Percentiles rank a stretch among this genome's conserved stretches.
Conservation (phyloP, 2,797 vertebrate genomes). For the Tokudaia tokunoshimensis region DNA sequence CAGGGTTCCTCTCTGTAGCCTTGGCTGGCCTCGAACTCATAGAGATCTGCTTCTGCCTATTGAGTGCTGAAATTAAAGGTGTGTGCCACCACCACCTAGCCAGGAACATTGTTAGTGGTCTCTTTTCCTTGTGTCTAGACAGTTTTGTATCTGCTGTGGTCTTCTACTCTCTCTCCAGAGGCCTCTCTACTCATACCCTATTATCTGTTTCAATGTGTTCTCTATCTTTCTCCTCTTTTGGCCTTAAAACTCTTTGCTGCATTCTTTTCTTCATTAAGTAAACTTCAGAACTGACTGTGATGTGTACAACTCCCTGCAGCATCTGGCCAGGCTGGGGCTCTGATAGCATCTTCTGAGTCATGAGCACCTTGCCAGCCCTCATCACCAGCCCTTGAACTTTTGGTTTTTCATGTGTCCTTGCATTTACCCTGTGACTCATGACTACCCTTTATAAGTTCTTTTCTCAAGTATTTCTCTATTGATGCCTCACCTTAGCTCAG, state of each 20-base stretch:
- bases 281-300: neutral
- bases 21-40: neutral
- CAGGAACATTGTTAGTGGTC: neutral
- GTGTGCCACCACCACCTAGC: neutral
- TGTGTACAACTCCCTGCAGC: neutral
- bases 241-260: neutral
- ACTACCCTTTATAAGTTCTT: neutral
- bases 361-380: accelerated
- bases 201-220: neutral
- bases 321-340: neutral
- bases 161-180: neutral
- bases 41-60: neutral
- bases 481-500: neutral
- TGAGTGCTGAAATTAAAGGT: neutral
- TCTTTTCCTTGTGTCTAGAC: neutral
- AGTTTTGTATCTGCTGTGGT: neutral
- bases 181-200: neutral
- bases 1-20: neutral
- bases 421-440: neutral
- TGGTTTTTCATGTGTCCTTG: neutral
- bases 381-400: neutral
- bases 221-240: neutral
- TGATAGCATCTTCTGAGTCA: accelerated
- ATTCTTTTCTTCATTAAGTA: neutral
- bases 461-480: neutral